phyloP scores from a whole-genome alignment of 2,113 vertebrate species.

The Clupea harengus region DNA sequence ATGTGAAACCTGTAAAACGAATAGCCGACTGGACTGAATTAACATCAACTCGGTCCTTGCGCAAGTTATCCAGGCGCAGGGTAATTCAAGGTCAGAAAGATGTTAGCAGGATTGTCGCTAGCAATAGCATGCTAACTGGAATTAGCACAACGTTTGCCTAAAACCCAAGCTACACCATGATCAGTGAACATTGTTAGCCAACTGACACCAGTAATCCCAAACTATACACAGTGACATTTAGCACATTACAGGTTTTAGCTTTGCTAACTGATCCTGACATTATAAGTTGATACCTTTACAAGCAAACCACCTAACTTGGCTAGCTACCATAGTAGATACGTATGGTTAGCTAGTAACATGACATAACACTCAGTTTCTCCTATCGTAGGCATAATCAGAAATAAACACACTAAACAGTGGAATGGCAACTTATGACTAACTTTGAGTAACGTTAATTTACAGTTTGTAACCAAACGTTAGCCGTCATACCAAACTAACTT shows the following conservation, averaged over 20 bases:
- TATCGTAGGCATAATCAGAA: background rate
- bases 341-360: no score
- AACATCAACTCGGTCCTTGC: background rate
- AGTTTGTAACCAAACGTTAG: background rate
- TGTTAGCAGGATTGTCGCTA: background rate
- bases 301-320: background rate
- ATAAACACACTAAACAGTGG: background rate
- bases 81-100: constrained; percentile 9
- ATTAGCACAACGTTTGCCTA: background rate
- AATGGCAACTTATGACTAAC: no score
- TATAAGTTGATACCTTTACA: background rate
- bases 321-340: background rate
- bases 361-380: background rate
- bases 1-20: background rate
- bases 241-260: background rate
- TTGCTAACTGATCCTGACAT: background rate
- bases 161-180: background rate
- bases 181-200: background rate
- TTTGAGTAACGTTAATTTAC: background rate
- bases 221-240: background rate
- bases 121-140: background rate
- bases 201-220: background rate
- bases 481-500: background rate
- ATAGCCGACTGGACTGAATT: background rate
- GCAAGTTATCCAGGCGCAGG: background rate